Evolutionary conservation across 2,888 invertebrate species (phyloP).

Genomic region (Phytoseiulus persimilis): DNA sequence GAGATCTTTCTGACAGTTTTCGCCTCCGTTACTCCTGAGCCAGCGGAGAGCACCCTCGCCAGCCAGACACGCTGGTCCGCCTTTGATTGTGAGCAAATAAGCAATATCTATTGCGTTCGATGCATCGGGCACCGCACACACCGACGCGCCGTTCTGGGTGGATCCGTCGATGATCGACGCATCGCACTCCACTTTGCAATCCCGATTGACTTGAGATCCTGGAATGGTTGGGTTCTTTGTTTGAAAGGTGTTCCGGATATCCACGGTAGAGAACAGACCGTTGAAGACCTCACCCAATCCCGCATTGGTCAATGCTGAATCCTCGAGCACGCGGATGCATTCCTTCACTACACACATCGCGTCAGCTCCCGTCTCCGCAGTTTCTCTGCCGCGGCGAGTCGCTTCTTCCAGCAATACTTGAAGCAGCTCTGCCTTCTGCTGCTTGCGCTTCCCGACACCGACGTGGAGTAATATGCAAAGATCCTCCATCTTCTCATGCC

Average conservation of each 20-base stretch:
- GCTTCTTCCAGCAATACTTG: neutral
- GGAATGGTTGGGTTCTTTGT: neutral
- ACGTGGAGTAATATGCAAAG: neutral
- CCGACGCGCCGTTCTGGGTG: slow-evolving; percentile 6
- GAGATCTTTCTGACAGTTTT: neutral
- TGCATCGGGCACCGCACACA: neutral
- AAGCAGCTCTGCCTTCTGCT: neutral
- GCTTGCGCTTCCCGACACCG: neutral
- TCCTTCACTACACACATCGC: neutral
- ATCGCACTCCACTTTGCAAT: slow-evolving; percentile 19
- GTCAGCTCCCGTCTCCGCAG: neutral
- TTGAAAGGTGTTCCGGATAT: neutral
- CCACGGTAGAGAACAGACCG: neutral
- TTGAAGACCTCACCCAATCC: slow-evolving; percentile 27
- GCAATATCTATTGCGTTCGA: slow-evolving; percentile 21
- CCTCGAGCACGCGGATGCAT: neutral
- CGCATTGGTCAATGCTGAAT: slow-evolving; percentile 8
- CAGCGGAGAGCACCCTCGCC: slow-evolving; percentile 11
- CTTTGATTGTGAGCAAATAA: neutral
- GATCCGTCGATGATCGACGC: slow-evolving; percentile 14
- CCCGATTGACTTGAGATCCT: slow-evolving; percentile 23
- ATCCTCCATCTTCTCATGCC: neutral
- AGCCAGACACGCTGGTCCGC: slow-evolving; percentile 11
- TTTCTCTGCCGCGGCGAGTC: neutral
- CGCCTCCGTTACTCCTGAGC: neutral